These are phyloP conservation scores for Zhuqinia jingwanae DNA, from an alignment of 2,888 invertebrate genomes.

Conservation along the genomic window DNA sequence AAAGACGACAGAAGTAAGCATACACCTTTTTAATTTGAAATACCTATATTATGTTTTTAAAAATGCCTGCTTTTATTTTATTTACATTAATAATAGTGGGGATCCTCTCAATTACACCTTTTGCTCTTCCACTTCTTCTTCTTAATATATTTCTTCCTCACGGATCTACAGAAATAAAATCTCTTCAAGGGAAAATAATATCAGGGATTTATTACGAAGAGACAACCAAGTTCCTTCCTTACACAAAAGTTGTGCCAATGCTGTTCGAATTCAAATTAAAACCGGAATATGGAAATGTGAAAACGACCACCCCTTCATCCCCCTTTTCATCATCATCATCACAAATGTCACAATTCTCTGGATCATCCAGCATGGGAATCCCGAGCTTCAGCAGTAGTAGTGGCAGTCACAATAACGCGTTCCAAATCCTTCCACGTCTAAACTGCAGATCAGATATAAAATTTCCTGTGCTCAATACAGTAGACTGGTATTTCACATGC, in stretches of 20 bases:
- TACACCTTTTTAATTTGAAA: too few species aligned
- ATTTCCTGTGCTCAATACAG: constrained; percentile 45
- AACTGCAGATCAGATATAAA: constrained; percentile 63
- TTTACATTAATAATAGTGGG: too few species aligned
- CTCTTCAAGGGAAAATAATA: constrained; percentile 63
- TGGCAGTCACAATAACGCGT: not conserved
- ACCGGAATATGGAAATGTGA: constrained; percentile 45
- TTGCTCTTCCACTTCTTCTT: not conserved
- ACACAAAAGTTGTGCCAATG: constrained; percentile 72
- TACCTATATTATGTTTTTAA: too few species aligned
- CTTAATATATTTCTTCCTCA: not conserved
- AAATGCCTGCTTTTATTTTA: too few species aligned
- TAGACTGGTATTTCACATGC: constrained; percentile 74
- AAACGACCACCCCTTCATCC: not conserved
- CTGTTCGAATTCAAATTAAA: constrained; percentile 73
- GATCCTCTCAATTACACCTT: not conserved
- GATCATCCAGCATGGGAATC: not conserved
- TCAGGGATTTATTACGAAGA: constrained; percentile 74
- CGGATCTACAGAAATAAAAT: constrained; percentile 54
- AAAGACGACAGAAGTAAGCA: too few species aligned
- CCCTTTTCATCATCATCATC: not conserved
- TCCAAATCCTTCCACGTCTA: constrained; percentile 63
- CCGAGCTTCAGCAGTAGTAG: not conserved
- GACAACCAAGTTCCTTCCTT: constrained; percentile 45
- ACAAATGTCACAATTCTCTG: too few species aligned